Evolutionary conservation across 2,113 vertebrate genomes (phyloP).

Genomic region (Gadus macrocephalus): DNA sequence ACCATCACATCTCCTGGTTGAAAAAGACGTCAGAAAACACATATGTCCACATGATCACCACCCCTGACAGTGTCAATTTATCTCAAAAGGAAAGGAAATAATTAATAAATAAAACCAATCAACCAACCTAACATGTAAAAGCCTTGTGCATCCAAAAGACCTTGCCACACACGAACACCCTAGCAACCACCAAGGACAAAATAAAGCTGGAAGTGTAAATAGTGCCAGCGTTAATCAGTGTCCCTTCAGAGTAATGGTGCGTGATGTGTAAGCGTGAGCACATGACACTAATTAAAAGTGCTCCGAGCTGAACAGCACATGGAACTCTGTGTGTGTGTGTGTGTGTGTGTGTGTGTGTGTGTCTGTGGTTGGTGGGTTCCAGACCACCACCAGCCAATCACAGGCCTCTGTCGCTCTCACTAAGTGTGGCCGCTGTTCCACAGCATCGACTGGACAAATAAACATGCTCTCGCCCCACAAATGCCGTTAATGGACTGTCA

Average conservation of each 20-base stretch:
- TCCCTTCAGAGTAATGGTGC: slow-evolving; percentile 70
- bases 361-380: no score
- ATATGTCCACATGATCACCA: no score
- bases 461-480: slow-evolving; percentile 37
- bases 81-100: no score
- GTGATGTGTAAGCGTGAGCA: slow-evolving; percentile 64
- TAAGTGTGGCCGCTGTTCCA: slow-evolving; percentile 53
- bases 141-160: no score
- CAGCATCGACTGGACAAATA: slow-evolving; percentile 56
- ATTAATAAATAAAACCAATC: no score
- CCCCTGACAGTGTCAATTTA: no score
- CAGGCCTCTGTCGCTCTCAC: slow-evolving; percentile 28
- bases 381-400: no score
- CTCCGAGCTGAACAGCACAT: slow-evolving; percentile 56
- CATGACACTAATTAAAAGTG: slow-evolving; percentile 73
- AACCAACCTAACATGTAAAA: no score
- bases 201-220: slow-evolving; percentile 35
- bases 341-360: no score
- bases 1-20: no score
- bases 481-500: slow-evolving; percentile 60
- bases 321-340: slow-evolving; percentile 51
- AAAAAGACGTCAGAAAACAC: no score
- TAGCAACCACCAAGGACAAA: slow-evolving; percentile 12
- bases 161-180: slow-evolving; percentile 1
- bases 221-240: slow-evolving; percentile 60